A percentile compares a stretch with the other conserved stretches of the same genome.
These are phyloP conservation scores for Ginglymostoma cirratum DNA, from an alignment of 2,113 vertebrate species.

Conservation along the genomic window DNA sequence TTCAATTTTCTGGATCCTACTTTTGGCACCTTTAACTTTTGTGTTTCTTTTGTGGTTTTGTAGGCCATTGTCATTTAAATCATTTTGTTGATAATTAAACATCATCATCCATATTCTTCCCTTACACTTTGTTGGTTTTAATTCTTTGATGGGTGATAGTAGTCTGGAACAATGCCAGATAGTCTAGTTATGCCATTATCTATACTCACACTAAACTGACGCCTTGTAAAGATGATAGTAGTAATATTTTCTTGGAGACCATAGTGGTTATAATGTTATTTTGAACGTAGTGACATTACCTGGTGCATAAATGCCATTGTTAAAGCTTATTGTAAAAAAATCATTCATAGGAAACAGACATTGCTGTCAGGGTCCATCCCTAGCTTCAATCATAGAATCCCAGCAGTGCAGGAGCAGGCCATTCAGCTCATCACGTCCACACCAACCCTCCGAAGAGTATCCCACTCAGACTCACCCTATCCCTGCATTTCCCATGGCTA, in stretches of 20 bases:
- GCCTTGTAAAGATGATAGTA: background rate
- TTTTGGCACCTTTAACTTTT: background rate
- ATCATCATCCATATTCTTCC: background rate
- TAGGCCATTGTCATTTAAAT: background rate
- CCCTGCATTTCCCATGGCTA: no score
- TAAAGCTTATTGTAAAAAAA: background rate
- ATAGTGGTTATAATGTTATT: background rate
- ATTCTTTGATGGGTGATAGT: background rate
- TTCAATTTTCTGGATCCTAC: background rate
- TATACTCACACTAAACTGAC: background rate
- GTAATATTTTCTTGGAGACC: background rate
- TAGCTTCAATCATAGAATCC: background rate
- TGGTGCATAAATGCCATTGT: background rate
- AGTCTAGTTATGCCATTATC: background rate
- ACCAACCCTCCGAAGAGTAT: no score
- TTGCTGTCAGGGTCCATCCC: no score
- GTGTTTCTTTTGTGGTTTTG: background rate
- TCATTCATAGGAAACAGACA: no score
- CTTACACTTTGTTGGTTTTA: background rate
- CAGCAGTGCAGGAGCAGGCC: no score
- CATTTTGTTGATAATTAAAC: slow-evolving; percentile 22
- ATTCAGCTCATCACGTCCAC: no score
- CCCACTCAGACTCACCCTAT: no score
- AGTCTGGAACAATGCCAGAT: background rate
- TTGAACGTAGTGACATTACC: background rate